phyloP scores from a whole-genome alignment of 2,113 vertebrate species.

The Nycticebus coucang region DNA sequence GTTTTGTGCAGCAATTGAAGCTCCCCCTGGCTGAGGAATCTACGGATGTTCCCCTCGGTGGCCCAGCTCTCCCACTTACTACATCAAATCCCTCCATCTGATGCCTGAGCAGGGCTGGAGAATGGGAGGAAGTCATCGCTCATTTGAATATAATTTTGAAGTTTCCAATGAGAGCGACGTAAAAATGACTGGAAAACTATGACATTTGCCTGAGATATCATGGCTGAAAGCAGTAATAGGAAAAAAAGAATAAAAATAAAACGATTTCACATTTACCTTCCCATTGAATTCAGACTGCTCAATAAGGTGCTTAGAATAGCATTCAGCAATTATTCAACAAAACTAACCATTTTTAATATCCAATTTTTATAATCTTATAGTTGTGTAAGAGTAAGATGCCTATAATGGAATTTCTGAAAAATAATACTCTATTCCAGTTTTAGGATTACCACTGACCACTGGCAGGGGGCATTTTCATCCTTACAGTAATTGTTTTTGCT shows the following conservation, averaged over 20 bases:
- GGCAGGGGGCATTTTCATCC: background rate
- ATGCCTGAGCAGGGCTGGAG: background rate
- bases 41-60: background rate
- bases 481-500: background rate
- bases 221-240: background rate
- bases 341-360: background rate
- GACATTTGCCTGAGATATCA: background rate
- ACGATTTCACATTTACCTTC: background rate
- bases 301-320: background rate
- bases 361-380: background rate
- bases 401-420: background rate
- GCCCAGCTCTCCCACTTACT: background rate
- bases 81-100: background rate
- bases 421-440: background rate
- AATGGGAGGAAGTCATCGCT: background rate
- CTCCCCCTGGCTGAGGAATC: background rate
- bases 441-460: background rate
- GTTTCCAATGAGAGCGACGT: background rate
- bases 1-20: background rate
- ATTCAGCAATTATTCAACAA: background rate
- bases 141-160: background rate
- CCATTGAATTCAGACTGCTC: background rate
- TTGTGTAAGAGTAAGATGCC: background rate
- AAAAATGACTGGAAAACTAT: background rate
- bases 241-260: constrained; percentile 24